phyloP scores from a whole-genome alignment of 2,113 vertebrate genomes.

The Pungitius pungitius region DNA sequence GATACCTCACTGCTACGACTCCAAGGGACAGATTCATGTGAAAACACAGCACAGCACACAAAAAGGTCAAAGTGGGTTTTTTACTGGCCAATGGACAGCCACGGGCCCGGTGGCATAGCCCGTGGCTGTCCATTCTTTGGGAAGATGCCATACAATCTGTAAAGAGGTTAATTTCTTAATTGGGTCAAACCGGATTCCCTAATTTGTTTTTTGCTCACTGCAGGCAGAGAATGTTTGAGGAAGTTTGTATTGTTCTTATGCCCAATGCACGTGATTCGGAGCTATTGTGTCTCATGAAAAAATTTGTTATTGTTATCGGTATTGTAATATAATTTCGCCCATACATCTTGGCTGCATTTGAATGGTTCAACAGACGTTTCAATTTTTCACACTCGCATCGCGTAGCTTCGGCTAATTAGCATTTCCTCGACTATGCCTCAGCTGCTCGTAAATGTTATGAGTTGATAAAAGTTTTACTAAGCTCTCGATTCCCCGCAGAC shows the following conservation, averaged over 20 bases:
- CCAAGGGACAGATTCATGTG: not conserved
- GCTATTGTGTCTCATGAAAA: not conserved
- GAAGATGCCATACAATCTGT: not conserved
- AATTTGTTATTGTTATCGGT: not conserved
- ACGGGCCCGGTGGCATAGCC: no score
- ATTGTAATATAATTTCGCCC: not conserved
- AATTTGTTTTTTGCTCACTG: not conserved
- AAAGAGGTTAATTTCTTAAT: not conserved
- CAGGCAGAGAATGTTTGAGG: not conserved
- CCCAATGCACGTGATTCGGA: not conserved
- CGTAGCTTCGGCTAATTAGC: conserved; percentile 24
- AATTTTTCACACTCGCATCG: conserved; percentile 20
- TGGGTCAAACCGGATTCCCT: conserved; percentile 2
- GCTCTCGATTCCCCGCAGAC: conserved; percentile 14
- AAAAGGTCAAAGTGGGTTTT: no score
- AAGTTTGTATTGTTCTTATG: not conserved
- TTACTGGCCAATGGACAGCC: no score
- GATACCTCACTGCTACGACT: not conserved
- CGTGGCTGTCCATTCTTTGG: not conserved
- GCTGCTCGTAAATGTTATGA: conserved; percentile 43
- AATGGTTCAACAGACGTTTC: not conserved
- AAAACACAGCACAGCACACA: no score
- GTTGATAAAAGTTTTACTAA: conserved; percentile 51
- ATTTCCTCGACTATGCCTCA: conserved; percentile 15
- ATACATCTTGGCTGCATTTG: not conserved